Conservation (phyloP, 1,140 invertebrate genomes). For the Conus ventricosus region DNA sequence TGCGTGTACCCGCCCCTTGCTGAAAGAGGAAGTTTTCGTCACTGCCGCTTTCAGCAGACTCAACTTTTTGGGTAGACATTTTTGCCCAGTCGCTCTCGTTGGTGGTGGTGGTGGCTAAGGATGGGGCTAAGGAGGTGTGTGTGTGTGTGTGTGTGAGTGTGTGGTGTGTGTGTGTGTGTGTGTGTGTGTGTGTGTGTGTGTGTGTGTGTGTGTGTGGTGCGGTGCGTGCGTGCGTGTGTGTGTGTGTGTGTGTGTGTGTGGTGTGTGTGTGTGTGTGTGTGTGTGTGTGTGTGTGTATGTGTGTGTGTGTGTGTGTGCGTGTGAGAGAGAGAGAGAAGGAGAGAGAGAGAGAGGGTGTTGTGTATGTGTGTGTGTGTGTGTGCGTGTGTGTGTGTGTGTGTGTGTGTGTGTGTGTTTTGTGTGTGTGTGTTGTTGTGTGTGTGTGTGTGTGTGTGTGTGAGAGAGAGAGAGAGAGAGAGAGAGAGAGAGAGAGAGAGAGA, state of each 20-base stretch:
- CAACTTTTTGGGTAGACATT: not conserved
- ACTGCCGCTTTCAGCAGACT: not conserved
- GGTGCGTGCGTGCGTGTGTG: not conserved
- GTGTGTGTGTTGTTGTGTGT: constrained; percentile 9
- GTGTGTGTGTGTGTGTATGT: not conserved
- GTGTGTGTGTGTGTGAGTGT: too few relatives aligned
- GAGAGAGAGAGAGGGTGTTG: too few relatives aligned
- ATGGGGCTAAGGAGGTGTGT: too few relatives aligned
- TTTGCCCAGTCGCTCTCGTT: too few relatives aligned
- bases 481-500: too few relatives aligned
- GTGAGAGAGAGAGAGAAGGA: too few relatives aligned
- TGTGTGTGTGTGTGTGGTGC: not conserved
- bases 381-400: not conserved
- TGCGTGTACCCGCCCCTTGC: constrained; percentile 1
- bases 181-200: not conserved
- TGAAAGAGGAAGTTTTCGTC: not conserved
- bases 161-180: too few relatives aligned
- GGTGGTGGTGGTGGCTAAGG: too few relatives aligned
- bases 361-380: constrained; percentile 3
- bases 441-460: not conserved
- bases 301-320: not conserved
- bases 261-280: not conserved
- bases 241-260: not conserved
- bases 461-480: too few relatives aligned
- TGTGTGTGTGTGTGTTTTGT: not conserved